A percentile compares a stretch with the other conserved stretches of the same genome.
Conservation (phyloP, 2,797 vertebrate species). For the Menidia menidia region DNA sequence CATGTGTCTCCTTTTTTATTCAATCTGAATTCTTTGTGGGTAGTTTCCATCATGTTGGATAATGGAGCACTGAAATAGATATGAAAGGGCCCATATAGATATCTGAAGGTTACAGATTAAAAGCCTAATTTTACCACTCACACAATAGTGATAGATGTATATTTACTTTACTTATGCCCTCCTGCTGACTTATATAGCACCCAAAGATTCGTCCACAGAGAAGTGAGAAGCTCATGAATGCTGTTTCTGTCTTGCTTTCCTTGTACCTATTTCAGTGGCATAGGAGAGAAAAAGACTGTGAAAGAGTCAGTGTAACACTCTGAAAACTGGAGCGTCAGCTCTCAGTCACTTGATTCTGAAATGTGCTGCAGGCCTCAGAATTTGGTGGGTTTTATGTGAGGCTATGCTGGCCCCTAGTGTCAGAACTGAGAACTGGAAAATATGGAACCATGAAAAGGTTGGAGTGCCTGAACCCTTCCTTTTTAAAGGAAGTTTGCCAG, state of each 20-base stretch:
- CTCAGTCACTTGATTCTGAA: background rate
- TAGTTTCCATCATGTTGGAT: constrained; percentile 16
- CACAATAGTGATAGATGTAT: constrained; percentile 26
- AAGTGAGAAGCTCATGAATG: constrained; percentile 19
- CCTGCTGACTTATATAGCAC: constrained; percentile 27
- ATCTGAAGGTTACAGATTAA: constrained; percentile 45
- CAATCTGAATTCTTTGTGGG: constrained; percentile 15
- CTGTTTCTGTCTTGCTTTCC: constrained; percentile 3
- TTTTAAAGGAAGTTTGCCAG: no score
- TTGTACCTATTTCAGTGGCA: background rate
- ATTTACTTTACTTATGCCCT: constrained; percentile 22
- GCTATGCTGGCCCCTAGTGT: constrained; percentile 65
- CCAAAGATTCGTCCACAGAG: constrained; percentile 14
- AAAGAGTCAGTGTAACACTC: background rate
- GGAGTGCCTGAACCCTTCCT: background rate
- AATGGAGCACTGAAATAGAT: constrained; percentile 19
- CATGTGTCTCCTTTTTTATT: constrained; percentile 7
- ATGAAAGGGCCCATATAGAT: constrained; percentile 5
- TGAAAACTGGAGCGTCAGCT: background rate
- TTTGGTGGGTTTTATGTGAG: constrained; percentile 7
- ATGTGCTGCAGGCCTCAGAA: background rate
- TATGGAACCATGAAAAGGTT: no score
- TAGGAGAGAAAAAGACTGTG: no score
- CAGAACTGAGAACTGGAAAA: constrained; percentile 18
- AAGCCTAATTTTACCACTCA: constrained; percentile 41